Evolutionary conservation across 2,113 vertebrate species (phyloP).

Genomic region (Bolborhynchus lineola): DNA sequence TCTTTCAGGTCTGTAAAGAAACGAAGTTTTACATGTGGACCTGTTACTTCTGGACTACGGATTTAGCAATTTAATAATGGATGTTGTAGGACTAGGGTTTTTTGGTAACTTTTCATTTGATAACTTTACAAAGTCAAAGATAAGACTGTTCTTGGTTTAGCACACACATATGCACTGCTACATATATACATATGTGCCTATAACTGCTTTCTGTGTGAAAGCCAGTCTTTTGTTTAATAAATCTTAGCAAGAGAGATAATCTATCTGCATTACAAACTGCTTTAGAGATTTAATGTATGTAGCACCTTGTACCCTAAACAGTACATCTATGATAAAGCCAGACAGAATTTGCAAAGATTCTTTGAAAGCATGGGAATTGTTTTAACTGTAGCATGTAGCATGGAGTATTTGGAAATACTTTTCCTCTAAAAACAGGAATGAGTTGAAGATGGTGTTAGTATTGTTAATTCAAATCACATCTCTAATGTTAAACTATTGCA

Average conservation of each 20-base stretch:
- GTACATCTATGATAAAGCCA: not conserved
- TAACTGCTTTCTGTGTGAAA: not conserved
- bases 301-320: not conserved
- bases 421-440: not conserved
- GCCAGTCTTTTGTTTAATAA: not conserved
- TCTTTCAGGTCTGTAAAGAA: not conserved
- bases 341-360: not conserved
- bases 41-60: not conserved
- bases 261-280: not conserved
- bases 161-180: not conserved
- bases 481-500: not conserved
- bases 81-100: not conserved
- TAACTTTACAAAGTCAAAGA: not conserved
- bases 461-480: not conserved
- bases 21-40: not conserved
- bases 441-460: not conserved
- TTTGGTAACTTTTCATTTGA: not conserved
- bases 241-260: not conserved
- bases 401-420: not conserved
- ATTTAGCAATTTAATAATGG: not conserved
- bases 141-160: not conserved
- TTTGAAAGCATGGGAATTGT: not conserved
- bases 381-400: not conserved
- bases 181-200: not conserved
- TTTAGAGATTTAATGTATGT: not conserved